Evolutionary conservation across 53 echinoderm and acorn worm species (phyloP).

Genomic region (Holothuria leucospilota): DNA sequence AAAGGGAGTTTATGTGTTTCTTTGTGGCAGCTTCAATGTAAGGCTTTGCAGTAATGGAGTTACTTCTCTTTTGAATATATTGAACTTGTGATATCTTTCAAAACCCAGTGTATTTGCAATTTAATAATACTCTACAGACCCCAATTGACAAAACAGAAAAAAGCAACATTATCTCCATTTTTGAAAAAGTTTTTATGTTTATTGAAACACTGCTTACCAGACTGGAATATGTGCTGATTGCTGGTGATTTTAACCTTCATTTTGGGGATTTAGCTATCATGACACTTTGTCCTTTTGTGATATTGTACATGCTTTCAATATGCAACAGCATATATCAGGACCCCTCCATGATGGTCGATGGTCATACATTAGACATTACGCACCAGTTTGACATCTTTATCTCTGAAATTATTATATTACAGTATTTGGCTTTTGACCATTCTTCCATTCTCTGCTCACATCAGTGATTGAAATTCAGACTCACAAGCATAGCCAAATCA

Average conservation of each 20-base stretch:
- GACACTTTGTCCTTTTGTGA: conserved; percentile 53
- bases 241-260: conserved; percentile 70
- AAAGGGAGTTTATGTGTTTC: background rate
- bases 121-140: conserved; percentile 34
- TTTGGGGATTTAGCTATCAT: conserved; percentile 36
- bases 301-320: conserved; percentile 62
- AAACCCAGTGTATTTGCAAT: conserved; percentile 5
- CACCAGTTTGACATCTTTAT: conserved; percentile 43
- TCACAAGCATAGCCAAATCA: conserved; percentile 13
- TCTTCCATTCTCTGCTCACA: conserved; percentile 4
- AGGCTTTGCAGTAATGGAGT: background rate
- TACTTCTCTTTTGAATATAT: conserved; percentile 49
- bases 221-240: conserved; percentile 50
- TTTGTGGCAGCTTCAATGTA: conserved; percentile 27
- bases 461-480: conserved; percentile 8
- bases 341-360: conserved; percentile 61
- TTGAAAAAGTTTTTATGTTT: conserved; percentile 44
- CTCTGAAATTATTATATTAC: conserved; percentile 28
- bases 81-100: conserved; percentile 23
- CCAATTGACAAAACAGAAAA: conserved; percentile 10
- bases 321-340: conserved; percentile 65
- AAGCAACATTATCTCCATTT: conserved; percentile 43
- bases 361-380: conserved; percentile 70
- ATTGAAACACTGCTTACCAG: conserved; percentile 29
- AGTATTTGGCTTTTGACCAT: too few species aligned